Base-by-base conservation (phyloP, 2,113 vertebrate genomes). In the Verasper variegatus region DNA sequence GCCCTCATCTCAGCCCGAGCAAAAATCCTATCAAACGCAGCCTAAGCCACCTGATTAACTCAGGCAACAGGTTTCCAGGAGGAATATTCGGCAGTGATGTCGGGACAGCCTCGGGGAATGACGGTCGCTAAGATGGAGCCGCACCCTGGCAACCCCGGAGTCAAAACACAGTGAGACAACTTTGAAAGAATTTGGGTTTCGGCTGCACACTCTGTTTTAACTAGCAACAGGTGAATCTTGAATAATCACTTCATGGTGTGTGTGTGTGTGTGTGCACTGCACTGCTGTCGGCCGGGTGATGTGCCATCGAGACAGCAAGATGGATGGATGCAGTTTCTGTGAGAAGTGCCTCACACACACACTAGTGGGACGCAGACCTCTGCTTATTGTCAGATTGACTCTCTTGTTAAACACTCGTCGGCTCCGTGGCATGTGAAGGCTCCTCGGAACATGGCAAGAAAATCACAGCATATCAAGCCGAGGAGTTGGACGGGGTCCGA, bases 81-180 rank as follows among this genome's bases (percentile, higher is more conserved):
- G 64, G 79, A 76, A 67, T 62, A 67, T 84, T 74, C 42, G 26
- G 37, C 71, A 31, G 26, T 24, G 45, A 62, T 81, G 55, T 49
- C 31, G 40, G 52, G 71, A 61, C 60, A 57, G 71, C 54, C 75
- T 71, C 35, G 13, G 63, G 63, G 67, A 71, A 76, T 68, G 40
- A 23, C 11, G 5, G 12, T n/a, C 4, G 7, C 42, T 83, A 59
- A 83, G 80, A 81, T 17, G 20, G 42, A 81, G 70, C 78, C 84
- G 76, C 82, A 66, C 86, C 85, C 79, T 84, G 83, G 88, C 23
- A 84, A 87, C 40, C 82, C 68, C 68, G 65, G 57, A 88, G 70
- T 79, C 76, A 81, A 86, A 92, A 89, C 80, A 85, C 23, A 83
- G 58, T 57, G 68, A 83, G 55, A 79, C 31, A 85, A 68, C 51